phyloP scores from a whole-genome alignment of 2,888 invertebrate species.

The Himalopsyche tibetana region DNA sequence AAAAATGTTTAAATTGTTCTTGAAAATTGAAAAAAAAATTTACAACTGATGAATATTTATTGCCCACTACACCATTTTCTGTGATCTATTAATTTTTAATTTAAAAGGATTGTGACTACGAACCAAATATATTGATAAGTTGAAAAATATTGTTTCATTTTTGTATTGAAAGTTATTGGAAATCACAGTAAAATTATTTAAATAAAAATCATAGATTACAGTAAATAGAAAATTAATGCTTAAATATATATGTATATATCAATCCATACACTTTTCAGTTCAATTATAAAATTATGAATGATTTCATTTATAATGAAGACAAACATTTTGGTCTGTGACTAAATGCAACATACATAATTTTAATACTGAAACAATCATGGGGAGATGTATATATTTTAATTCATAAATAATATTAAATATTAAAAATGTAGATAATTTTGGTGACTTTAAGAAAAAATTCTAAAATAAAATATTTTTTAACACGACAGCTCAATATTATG shows the following conservation, averaged over 20 bases:
- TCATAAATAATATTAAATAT: no score
- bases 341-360: no score
- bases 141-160: not conserved
- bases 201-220: not conserved
- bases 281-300: not conserved
- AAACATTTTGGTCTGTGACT: no score
- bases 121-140: not conserved
- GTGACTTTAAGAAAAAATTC: no score
- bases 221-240: not conserved
- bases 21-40: not conserved
- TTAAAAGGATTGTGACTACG: not conserved
- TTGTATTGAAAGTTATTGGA: no score
- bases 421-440: no score
- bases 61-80: not conserved
- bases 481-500: no score
- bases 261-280: not conserved
- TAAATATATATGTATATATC: not conserved
- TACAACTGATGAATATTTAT: slow-evolving; percentile 1
- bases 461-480: no score
- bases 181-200: not conserved
- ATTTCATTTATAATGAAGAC: no score
- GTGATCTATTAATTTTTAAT: not conserved
- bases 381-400: no score
- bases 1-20: no score
- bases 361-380: no score